Evolutionary conservation across 2,113 vertebrate species (phyloP).

Genomic region (Hippopotamus amphibius): DNA sequence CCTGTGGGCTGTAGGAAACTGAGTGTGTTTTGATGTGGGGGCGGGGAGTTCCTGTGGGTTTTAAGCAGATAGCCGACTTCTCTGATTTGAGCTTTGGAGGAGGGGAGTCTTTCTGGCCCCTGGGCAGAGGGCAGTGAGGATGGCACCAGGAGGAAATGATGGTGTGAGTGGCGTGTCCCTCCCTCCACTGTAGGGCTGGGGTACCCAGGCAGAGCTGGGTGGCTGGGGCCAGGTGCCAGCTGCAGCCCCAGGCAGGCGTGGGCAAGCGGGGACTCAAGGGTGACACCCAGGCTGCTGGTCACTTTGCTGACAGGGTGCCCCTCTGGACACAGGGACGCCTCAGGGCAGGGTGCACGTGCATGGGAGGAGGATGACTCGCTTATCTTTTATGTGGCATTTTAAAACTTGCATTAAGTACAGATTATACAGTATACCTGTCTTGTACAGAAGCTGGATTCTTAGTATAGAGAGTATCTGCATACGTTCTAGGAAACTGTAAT

Average conservation of each 20-base stretch:
- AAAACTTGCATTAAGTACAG: no score
- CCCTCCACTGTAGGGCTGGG: not conserved
- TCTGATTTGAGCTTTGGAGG: not conserved
- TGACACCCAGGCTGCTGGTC: not conserved
- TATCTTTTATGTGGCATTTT: not conserved
- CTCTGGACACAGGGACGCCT: not conserved
- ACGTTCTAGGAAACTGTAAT: no score
- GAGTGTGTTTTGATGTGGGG: not conserved
- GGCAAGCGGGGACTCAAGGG: rapidly evolving
- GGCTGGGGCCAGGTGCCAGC: not conserved
- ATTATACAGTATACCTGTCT: rapidly evolving
- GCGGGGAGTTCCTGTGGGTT: not conserved
- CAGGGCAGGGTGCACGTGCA: not conserved
- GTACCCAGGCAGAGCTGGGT: no score
- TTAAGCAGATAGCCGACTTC: not conserved
- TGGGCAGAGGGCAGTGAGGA: not conserved
- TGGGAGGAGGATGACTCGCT: not conserved
- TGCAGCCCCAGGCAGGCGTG: not conserved
- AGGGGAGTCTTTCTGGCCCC: not conserved
- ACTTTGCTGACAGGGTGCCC: rapidly evolving
- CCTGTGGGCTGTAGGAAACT: not conserved
- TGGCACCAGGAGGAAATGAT: not conserved
- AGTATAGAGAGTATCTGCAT: not conserved
- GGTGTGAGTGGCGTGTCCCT: rapidly evolving
- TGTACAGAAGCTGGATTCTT: not conserved